A percentile compares a stretch with the other conserved stretches of the same genome.
These are phyloP conservation scores for Alligator mississippiensis DNA, from an alignment of 2,113 vertebrate species.

Conservation along the genomic window DNA sequence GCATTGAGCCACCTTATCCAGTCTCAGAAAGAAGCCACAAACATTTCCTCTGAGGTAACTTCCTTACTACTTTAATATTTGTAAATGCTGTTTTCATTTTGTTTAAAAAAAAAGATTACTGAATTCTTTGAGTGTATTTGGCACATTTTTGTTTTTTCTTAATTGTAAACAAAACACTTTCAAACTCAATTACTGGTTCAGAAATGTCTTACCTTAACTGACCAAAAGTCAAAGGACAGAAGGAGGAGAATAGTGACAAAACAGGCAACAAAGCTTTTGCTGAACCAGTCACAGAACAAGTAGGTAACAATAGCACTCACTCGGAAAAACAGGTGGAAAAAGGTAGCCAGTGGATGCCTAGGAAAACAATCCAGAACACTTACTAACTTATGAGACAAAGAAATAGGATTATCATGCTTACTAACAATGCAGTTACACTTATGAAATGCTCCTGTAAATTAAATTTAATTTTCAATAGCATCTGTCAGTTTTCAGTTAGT, in stretches of 20 bases:
- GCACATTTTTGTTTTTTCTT: background rate
- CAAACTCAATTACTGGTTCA: background rate
- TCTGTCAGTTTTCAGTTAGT: background rate
- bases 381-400: background rate
- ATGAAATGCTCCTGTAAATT: background rate
- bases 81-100: background rate
- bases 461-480: background rate
- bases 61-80: background rate
- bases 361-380: constrained; percentile 10
- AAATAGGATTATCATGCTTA: background rate
- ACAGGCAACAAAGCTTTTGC: constrained; percentile 88
- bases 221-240: constrained; percentile 95
- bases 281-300: constrained; percentile 88
- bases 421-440: background rate
- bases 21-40: background rate
- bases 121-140: background rate
- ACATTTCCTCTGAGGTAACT: background rate
- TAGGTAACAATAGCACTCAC: constrained; percentile 87
- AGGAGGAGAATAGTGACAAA: constrained; percentile 91
- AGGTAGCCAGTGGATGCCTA: constrained; percentile 90
- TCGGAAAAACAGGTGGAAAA: constrained; percentile 93
- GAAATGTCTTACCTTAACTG: constrained; percentile 87
- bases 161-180: background rate
- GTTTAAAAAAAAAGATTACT: background rate
- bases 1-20: background rate